These are phyloP conservation scores for Lateolabrax maculatus DNA, from an alignment of 2,797 vertebrate species.

Conservation along the genomic window DNA sequence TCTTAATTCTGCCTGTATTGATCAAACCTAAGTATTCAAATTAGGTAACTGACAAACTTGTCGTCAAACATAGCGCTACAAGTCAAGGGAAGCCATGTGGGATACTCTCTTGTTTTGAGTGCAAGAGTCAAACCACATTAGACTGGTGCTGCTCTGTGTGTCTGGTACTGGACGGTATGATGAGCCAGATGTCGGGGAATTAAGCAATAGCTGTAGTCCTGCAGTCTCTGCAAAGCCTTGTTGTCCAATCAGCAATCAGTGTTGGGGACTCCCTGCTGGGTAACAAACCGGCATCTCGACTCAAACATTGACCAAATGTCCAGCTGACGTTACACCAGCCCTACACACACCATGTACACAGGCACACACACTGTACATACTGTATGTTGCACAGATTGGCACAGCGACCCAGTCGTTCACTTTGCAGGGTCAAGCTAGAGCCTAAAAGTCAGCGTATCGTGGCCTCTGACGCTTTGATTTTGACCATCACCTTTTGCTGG, in stretches of 20 bases:
- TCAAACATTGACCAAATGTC: background rate
- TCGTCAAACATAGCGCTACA: background rate
- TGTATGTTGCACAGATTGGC: background rate
- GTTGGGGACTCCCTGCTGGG: constrained; percentile 22
- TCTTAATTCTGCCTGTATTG: background rate
- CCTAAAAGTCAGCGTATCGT: background rate
- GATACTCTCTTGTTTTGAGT: background rate
- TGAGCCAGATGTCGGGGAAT: constrained; percentile 42
- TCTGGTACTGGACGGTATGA: background rate
- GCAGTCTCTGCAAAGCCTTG: constrained; percentile 22
- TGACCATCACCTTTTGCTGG: too few species aligned
- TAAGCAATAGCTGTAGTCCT: constrained; percentile 14
- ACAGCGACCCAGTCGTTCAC: background rate
- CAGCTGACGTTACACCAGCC: background rate
- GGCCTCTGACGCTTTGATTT: background rate
- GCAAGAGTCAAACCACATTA: background rate
- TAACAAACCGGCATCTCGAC: constrained; percentile 10
- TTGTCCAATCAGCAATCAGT: constrained; percentile 22
- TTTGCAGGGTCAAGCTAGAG: too few species aligned
- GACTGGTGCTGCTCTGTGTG: background rate
- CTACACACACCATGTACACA: background rate
- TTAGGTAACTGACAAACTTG: background rate
- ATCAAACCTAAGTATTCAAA: background rate
- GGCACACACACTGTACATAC: background rate
- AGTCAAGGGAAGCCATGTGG: background rate